Conservation (phyloP, 2,113 vertebrate genomes). For the Elgaria multicarinata region DNA sequence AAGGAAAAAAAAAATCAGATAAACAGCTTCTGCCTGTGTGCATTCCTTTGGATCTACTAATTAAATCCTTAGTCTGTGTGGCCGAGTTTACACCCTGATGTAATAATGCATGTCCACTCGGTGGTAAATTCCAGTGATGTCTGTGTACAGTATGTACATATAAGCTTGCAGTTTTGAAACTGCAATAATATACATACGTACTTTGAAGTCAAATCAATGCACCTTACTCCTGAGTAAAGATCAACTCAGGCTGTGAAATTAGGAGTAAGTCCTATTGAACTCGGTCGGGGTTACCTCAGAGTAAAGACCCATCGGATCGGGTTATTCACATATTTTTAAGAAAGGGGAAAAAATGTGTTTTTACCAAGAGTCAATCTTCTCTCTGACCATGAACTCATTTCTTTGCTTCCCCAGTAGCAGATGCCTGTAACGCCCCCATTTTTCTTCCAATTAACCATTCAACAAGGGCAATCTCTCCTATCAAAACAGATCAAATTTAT, state of each 20-base stretch:
- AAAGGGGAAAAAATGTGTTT: not conserved
- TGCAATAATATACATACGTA: not conserved
- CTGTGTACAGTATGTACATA: too few species aligned
- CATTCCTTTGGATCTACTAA: not conserved
- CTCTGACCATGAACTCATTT: conserved; percentile 5
- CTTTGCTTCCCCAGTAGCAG: not conserved
- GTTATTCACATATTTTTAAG: too few species aligned
- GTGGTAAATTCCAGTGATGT: not conserved
- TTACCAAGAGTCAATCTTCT: conserved; percentile 30
- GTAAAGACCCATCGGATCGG: not conserved
- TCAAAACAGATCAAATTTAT: not conserved
- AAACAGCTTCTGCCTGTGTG: not conserved
- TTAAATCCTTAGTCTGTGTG: not conserved
- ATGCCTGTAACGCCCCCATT: conserved; percentile 29
- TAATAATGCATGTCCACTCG: not conserved
- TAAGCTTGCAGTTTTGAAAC: too few species aligned
- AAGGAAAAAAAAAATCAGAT: too few species aligned
- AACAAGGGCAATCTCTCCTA: not conserved
- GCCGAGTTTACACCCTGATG: not conserved
- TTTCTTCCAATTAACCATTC: not conserved
- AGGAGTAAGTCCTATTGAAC: too few species aligned
- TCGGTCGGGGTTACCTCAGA: not conserved
- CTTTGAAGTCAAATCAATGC: not conserved
- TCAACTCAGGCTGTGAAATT: not conserved
- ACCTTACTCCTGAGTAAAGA: not conserved